Percentiles rank a stretch among this genome's conserved stretches.
phyloP scores from a whole-genome alignment of 30 jellyfish, hydroid and myxozoan genomes.

The Aurelia coerulea region DNA sequence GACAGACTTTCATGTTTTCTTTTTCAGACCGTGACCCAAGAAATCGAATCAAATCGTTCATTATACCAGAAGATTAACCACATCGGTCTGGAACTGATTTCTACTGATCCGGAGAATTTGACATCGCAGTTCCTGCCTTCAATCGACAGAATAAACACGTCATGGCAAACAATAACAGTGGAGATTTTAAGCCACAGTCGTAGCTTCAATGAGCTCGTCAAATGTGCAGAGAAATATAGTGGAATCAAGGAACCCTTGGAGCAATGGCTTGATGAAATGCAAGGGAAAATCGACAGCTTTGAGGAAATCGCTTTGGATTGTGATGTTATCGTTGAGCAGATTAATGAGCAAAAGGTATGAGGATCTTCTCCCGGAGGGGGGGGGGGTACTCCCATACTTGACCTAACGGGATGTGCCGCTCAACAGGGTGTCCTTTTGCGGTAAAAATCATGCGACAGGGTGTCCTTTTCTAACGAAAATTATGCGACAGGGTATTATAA shows the following conservation, averaged over 20 bases:
- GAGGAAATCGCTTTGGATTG: slow-evolving; percentile 86
- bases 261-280: slow-evolving; percentile 86
- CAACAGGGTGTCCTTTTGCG: too few relatives aligned
- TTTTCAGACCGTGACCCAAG: slow-evolving; percentile 83
- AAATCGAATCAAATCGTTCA: slow-evolving; percentile 89
- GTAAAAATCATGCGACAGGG: too few relatives aligned
- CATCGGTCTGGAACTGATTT: slow-evolving; percentile 93
- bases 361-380: too few relatives aligned
- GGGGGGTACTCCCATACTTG: too few relatives aligned
- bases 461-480: too few relatives aligned
- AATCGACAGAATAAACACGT: slow-evolving; percentile 83
- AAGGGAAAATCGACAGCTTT: slow-evolving; percentile 70
- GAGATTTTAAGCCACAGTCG: slow-evolving; percentile 90
- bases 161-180: slow-evolving; percentile 95
- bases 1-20: too few relatives aligned
- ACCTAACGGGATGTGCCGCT: too few relatives aligned
- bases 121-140: slow-evolving; percentile 81
- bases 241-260: slow-evolving; percentile 90
- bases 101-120: slow-evolving; percentile 68
- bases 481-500: too few relatives aligned
- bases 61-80: slow-evolving; percentile 88
- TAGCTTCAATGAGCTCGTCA: slow-evolving; percentile 89
- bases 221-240: slow-evolving; percentile 92
- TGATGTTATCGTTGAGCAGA: slow-evolving; percentile 75
- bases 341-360: slow-evolving; percentile 87